phyloP scores from a whole-genome alignment of 2,797 vertebrate species.

The Xenentodon cancila region DNA sequence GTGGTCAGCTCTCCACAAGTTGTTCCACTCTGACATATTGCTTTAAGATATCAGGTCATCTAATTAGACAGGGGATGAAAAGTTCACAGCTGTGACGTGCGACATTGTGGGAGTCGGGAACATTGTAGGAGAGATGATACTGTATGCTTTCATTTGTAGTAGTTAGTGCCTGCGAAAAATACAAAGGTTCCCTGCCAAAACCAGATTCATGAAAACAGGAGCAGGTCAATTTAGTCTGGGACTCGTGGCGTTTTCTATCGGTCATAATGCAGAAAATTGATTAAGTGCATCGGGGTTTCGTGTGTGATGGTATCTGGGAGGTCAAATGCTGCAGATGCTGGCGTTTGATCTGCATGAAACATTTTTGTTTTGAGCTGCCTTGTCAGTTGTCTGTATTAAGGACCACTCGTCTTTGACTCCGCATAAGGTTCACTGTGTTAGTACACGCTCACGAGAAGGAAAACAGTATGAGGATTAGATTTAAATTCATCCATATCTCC shows the following conservation, averaged over 20 bases:
- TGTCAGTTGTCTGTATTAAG: constrained; percentile 25
- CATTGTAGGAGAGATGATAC: constrained; percentile 62
- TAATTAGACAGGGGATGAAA: constrained; percentile 76
- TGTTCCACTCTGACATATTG: constrained; percentile 57
- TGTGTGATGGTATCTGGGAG: constrained; percentile 5
- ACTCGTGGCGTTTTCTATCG: constrained; percentile 2
- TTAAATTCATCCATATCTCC: constrained; percentile 6
- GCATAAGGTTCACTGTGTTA: constrained; percentile 17
- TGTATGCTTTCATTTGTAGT: constrained; percentile 55
- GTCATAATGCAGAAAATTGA: constrained; percentile 2
- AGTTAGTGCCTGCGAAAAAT: constrained; percentile 38
- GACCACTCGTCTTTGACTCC: constrained; percentile 20
- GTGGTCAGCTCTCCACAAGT: constrained; percentile 39
- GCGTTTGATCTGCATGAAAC: constrained; percentile 24
- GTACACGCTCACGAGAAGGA: constrained; percentile 3
- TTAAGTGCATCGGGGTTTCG: constrained; percentile 13
- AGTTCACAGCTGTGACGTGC: constrained; percentile 75
- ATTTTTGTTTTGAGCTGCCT: constrained; percentile 19
- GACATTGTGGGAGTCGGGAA: constrained; percentile 65
- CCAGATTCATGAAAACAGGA: constrained; percentile 19
- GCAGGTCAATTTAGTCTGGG: constrained; percentile 15
- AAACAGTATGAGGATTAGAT: constrained; percentile 1
- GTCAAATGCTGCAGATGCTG: constrained; percentile 6
- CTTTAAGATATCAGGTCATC: constrained; percentile 71
- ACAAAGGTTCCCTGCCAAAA: constrained; percentile 25